Evolutionary conservation across 2,113 vertebrate species (phyloP).

Genomic region (Puntigrus tetrazona): DNA sequence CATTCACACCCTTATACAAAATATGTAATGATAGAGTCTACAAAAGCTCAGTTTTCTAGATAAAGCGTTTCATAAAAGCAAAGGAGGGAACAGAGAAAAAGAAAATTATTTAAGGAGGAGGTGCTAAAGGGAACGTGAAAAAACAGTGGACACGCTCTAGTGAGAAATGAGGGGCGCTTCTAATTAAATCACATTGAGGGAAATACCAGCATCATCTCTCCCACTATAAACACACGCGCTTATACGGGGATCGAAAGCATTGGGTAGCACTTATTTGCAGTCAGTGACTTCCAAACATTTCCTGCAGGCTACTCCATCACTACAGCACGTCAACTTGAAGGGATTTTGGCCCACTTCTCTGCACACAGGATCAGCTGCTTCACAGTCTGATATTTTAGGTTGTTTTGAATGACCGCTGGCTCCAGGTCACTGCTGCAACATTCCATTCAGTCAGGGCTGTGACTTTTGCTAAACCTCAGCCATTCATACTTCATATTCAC

Average conservation of each 20-base stretch:
- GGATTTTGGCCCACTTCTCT: not conserved
- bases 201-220: not conserved
- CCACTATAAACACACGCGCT: too few species aligned
- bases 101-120: not conserved
- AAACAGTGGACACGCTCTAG: not conserved
- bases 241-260: not conserved
- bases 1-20: conserved; percentile 45
- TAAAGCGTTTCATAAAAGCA: conserved; percentile 47
- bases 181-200: not conserved
- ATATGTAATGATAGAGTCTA: not conserved
- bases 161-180: not conserved
- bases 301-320: not conserved
- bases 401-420: too few species aligned
- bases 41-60: conserved; percentile 48
- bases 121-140: not conserved
- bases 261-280: not conserved
- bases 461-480: not conserved
- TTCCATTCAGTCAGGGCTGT: not conserved
- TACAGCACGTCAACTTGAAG: not conserved
- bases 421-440: too few species aligned
- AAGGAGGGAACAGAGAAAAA: not conserved
- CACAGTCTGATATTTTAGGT: not conserved
- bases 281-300: not conserved
- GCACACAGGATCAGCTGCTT: not conserved
- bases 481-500: not conserved